Evolutionary conservation across 2,797 vertebrate species (phyloP), one percentile per base, ranked within the genome.

Genomic region (Semaprochilodus insignis): DNA sequence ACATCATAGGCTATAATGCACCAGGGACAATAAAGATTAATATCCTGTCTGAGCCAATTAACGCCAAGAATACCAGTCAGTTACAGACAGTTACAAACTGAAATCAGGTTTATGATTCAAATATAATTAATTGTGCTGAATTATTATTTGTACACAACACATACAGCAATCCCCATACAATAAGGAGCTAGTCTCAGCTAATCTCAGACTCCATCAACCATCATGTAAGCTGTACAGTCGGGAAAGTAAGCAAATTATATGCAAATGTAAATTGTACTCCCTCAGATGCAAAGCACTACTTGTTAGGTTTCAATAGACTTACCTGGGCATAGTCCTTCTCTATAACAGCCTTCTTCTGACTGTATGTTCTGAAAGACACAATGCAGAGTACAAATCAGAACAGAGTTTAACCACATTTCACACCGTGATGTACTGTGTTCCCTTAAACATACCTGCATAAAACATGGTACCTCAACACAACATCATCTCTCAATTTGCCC

Each of bases 261-360:
- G 48, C 13, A 40, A 71, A 77, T 55, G 13, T 73, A 73, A 52
- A 72, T 31, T 23, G 44, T 6, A 17, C n/a, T 69, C 55, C 15
- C 25, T 55, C 51, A 74, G 16, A 81, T 57, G 23, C 62, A 44
- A 55, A 74, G 36, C 76, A 54, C 27, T 10, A 13, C 7, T 23
- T 11, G 25, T 57, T 16, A 19, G 6, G 31, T 8, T 44, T 48
- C 48, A 55, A 21, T 84, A 65, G 74, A 85, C 95, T 92, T 93
- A 99, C 98, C 97, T 98, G 97, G 82, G 98, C 97, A 90, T 98
- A 99, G 85, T 99, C 97, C 81, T 93, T 96, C 89, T 99, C 98
- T 57, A 99, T 94, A 34, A 97, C 95, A 52, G 97, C 96, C 89
- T 96, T 96, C 92, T 99, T 99, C 88, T 97, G 97, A 92, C 97